Conservation (phyloP, 2,797 vertebrate genomes). For the Darevskia mixta region DNA sequence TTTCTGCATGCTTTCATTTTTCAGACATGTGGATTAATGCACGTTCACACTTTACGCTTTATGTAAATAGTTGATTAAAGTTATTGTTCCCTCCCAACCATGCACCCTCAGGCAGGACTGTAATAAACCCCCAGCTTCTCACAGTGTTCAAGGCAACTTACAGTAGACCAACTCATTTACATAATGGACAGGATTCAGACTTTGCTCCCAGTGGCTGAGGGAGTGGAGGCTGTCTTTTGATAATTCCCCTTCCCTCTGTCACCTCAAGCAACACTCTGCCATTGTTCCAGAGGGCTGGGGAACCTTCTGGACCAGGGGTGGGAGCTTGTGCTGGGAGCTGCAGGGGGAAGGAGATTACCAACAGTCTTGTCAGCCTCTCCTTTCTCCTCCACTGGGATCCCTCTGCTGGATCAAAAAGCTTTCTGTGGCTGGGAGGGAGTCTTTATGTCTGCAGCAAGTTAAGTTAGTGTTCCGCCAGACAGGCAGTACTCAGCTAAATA, state of each 20-base stretch:
- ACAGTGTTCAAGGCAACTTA: not conserved
- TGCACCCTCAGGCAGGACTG: not conserved
- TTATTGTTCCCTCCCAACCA: too few relatives aligned
- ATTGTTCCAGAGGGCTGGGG: not conserved
- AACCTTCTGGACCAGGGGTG: not conserved
- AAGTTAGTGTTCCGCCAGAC: too few relatives aligned
- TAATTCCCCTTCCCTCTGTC: not conserved
- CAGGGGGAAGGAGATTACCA: not conserved
- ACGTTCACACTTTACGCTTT: not conserved
- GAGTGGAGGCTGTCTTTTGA: not conserved
- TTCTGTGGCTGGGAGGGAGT: too few relatives aligned
- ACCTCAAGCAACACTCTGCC: not conserved
- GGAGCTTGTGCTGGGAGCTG: not conserved
- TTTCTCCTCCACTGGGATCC: not conserved
- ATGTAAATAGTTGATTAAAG: not conserved
- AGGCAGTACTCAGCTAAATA: too few relatives aligned
- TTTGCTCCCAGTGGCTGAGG: not conserved
- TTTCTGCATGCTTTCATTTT: not conserved
- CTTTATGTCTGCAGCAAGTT: too few relatives aligned
- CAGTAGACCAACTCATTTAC: not conserved
- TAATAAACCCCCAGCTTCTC: not conserved
- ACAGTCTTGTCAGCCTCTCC: not conserved
- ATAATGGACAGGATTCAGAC: not conserved
- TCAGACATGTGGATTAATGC: not conserved
- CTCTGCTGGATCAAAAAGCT: too few relatives aligned